Conservation (phyloP, 2,888 invertebrate species). For the Cephus sareptanus region DNA sequence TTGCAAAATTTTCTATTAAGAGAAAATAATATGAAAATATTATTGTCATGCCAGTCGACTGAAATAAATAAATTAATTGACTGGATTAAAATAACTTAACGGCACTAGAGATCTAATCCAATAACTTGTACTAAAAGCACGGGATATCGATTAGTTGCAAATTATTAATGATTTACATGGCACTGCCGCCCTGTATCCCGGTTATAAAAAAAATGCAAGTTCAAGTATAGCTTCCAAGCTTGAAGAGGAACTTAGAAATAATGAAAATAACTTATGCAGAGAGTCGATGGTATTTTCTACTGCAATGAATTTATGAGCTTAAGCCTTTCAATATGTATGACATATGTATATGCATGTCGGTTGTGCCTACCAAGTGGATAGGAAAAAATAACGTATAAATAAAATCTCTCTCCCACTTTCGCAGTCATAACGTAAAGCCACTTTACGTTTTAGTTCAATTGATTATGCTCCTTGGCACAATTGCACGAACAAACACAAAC, state of each 20-base stretch:
- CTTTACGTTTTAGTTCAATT: constrained; percentile 22
- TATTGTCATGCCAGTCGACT: constrained; percentile 3
- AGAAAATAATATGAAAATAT: background rate
- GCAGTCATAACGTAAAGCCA: constrained; percentile 25
- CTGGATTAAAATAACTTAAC: background rate
- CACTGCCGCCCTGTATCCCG: background rate
- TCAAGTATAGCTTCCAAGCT: background rate
- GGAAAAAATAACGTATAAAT: constrained; percentile 7
- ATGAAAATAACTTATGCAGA: background rate
- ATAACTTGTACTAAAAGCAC: background rate
- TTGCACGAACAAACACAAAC: constrained; percentile 21
- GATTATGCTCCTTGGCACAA: constrained; percentile 34
- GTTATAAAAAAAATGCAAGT: background rate
- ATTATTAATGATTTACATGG: background rate
- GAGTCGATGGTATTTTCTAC: background rate
- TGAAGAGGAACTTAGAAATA: background rate
- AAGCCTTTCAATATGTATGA: background rate
- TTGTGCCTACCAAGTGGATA: background rate
- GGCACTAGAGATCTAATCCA: background rate
- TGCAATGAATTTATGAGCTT: background rate
- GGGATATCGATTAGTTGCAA: background rate
- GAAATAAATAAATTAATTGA: background rate
- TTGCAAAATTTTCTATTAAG: background rate
- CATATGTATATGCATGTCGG: background rate
- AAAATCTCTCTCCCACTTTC: constrained; percentile 44